phyloP scores from a whole-genome alignment of 1,140 invertebrate genomes.

The Nilaparvata lugens region DNA sequence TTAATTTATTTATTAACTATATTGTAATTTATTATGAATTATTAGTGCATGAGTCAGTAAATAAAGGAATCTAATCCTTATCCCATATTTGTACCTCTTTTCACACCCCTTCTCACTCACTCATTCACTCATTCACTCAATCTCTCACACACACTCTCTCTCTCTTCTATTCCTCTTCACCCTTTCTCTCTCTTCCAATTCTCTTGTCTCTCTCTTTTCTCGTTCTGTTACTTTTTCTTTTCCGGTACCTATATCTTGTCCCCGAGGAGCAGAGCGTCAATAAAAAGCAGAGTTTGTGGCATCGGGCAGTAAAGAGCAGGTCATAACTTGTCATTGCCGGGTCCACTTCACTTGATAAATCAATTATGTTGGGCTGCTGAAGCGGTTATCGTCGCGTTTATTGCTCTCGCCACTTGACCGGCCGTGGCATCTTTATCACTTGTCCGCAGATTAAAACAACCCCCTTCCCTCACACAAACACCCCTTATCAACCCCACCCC shows the following conservation, averaged over 20 bases:
- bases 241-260: neutral
- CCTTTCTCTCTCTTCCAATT: neutral
- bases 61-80: no score
- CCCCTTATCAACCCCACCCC: no score
- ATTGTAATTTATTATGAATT: no score
- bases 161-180: neutral
- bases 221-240: neutral
- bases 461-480: neutral
- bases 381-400: no score
- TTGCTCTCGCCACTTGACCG: no score
- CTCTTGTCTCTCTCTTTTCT: neutral
- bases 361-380: neutral
- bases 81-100: neutral
- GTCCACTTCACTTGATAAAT: conserved; percentile 1
- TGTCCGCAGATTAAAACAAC: neutral
- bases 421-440: conserved; percentile 2
- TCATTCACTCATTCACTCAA: neutral
- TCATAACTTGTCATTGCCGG: neutral
- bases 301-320: neutral
- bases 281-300: conserved; percentile 2
- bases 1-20: no score
- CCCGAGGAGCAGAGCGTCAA: neutral
- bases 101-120: neutral
- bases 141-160: neutral
- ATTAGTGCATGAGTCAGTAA: no score